Percentiles rank a stretch among this genome's conserved stretches.
Evolutionary conservation across 2,888 invertebrate species (phyloP).

Genomic region (Ptilodon capucinus): DNA sequence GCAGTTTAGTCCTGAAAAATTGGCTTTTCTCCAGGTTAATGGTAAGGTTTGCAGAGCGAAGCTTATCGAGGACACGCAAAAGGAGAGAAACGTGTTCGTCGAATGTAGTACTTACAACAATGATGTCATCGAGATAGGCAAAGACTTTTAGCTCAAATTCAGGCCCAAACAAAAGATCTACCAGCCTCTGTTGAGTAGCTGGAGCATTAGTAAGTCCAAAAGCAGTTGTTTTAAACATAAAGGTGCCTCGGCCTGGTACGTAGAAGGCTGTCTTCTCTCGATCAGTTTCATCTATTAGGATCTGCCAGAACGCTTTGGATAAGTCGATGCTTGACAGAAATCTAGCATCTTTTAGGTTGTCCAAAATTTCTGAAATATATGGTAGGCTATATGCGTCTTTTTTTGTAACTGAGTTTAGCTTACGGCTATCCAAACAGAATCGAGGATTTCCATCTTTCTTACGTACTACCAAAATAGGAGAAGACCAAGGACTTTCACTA

Average conservation of each 20-base stretch:
- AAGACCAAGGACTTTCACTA: no score
- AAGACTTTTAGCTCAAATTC: conserved; percentile 27
- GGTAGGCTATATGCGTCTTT: conserved; percentile 27
- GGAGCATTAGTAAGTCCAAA: neutral
- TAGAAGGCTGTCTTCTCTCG: no score
- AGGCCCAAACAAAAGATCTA: neutral
- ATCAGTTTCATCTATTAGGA: no score
- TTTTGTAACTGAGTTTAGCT: no score
- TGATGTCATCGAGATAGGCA: conserved; percentile 1
- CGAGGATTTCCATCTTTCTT: no score
- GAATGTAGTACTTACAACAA: conserved; percentile 15
- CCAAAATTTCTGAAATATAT: conserved; percentile 20
- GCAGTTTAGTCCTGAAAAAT: conserved; percentile 18
- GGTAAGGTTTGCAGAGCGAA: no score
- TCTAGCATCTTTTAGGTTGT: conserved; percentile 19
- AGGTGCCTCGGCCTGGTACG: no score
- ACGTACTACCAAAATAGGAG: no score
- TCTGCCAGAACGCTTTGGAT: no score
- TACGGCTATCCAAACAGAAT: no score
- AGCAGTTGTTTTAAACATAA: no score
- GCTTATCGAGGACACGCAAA: conserved; percentile 15
- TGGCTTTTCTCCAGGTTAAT: conserved; percentile 18
- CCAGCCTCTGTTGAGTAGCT: neutral
- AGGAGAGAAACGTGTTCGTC: conserved; percentile 26
- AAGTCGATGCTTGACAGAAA: conserved; percentile 23